These are phyloP conservation scores for Spinus pinus DNA, from an alignment of 2,797 vertebrate species.

Conservation along the genomic window DNA sequence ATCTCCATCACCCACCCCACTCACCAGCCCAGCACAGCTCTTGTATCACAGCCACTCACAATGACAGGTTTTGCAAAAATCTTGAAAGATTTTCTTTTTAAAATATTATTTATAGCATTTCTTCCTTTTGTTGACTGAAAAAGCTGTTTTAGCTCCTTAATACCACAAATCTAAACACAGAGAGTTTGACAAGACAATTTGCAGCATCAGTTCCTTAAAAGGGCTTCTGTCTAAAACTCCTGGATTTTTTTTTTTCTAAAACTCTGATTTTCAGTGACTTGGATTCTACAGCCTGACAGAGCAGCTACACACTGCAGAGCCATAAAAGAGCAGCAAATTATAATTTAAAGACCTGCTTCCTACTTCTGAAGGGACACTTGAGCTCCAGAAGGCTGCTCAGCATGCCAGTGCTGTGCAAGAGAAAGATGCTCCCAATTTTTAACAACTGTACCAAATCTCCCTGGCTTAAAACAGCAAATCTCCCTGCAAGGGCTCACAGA, in stretches of 20 bases:
- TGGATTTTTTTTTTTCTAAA: too few relatives aligned
- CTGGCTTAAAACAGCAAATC: background rate
- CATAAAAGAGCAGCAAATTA: background rate
- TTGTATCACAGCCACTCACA: background rate
- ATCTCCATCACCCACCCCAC: background rate
- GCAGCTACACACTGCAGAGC: background rate
- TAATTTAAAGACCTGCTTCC: background rate
- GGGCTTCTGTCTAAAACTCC: background rate
- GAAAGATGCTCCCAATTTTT: background rate
- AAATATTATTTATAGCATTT: background rate
- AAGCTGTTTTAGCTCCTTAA: background rate
- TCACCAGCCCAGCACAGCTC: background rate
- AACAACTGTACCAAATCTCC: background rate
- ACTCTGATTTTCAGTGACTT: background rate
- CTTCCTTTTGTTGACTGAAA: background rate
- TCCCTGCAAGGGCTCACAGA: background rate
- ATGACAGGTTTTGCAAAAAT: background rate
- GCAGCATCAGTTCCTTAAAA: background rate
- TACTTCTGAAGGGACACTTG: background rate
- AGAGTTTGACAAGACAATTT: background rate
- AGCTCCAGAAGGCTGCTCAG: background rate
- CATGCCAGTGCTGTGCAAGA: fast-evolving
- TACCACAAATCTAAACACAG: background rate
- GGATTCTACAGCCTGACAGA: background rate
- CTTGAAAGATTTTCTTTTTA: background rate